A percentile compares a stretch with the other conserved stretches of the same genome.
These are phyloP conservation scores for Lordiphosa andalusiaca DNA, from an alignment of 2,888 invertebrate genomes.

Conservation along the genomic window DNA sequence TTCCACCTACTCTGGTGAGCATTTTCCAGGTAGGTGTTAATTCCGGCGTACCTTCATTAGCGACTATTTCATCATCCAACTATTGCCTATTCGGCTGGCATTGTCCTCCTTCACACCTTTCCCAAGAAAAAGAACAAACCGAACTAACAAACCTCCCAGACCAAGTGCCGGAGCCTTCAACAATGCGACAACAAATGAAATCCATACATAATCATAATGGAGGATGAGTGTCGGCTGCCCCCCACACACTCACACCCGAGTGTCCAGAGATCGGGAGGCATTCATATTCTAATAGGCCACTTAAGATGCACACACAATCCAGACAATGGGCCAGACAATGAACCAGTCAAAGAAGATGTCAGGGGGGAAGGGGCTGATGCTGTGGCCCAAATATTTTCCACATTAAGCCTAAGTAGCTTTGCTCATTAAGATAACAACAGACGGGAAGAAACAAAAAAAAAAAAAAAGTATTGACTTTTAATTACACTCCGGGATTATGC, in stretches of 20 bases:
- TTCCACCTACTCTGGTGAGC: background rate
- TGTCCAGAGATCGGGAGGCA: constrained; percentile 21
- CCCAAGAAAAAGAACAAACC: constrained; percentile 6
- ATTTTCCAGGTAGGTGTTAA: constrained; percentile 47
- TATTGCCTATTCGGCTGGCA: constrained; percentile 1
- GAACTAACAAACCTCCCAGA: constrained; percentile 1
- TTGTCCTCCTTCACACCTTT: constrained; percentile 48
- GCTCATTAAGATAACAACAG: constrained; percentile 61
- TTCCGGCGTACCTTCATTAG: constrained; percentile 53
- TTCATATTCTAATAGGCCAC: constrained; percentile 69
- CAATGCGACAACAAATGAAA: constrained; percentile 57
- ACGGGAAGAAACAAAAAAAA: background rate
- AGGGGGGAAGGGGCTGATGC: background rate
- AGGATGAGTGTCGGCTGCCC: constrained; percentile 27
- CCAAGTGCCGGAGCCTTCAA: constrained; percentile 27
- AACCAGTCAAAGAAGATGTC: constrained; percentile 26
- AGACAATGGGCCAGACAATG: constrained; percentile 49
- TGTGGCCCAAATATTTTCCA: constrained; percentile 54
- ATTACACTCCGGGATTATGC: constrained; percentile 44
- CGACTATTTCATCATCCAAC: constrained; percentile 28
- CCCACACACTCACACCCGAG: constrained; percentile 4
- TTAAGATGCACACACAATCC: constrained; percentile 51
- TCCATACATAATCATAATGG: constrained; percentile 63
- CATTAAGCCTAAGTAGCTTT: constrained; percentile 70
- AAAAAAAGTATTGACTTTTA: constrained; percentile 43